Percentiles rank a stretch among this genome's conserved stretches.
phyloP scores from a whole-genome alignment of 2,797 vertebrate genomes.

The Chanos chanos region DNA sequence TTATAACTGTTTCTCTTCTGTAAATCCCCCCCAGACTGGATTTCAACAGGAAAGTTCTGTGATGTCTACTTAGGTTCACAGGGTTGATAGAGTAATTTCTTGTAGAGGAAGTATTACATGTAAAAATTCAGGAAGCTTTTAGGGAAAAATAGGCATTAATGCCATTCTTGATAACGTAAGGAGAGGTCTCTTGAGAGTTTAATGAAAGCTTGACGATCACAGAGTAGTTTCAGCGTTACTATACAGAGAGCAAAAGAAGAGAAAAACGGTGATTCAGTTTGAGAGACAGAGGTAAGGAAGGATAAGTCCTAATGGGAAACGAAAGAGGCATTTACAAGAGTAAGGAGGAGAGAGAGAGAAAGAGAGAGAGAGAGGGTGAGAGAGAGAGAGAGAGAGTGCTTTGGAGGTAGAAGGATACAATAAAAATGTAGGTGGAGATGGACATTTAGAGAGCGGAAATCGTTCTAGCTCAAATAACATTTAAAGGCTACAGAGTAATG shows the following conservation, averaged over 20 bases:
- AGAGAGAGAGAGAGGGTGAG: not conserved
- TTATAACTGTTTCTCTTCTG: constrained; percentile 1
- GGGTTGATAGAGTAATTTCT: not conserved
- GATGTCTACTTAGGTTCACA: constrained; percentile 1
- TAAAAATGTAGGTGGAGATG: constrained; percentile 25
- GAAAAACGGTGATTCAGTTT: not conserved
- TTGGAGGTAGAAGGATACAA: constrained; percentile 35
- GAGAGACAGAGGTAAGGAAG: not conserved
- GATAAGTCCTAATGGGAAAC: too few species aligned
- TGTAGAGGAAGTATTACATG: constrained; percentile 6
- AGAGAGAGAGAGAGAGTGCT: too few species aligned
- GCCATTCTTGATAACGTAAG: not conserved
- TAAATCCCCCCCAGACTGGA: constrained; percentile 11
- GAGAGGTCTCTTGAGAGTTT: constrained; percentile 10
- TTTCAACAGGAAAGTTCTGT: not conserved
- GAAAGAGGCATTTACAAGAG: not conserved
- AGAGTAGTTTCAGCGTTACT: not conserved
- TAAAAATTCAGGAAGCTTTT: constrained; percentile 4
- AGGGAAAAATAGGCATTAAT: not conserved
- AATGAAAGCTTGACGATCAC: constrained; percentile 10
- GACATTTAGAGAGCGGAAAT: constrained; percentile 30
- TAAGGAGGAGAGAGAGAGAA: constrained; percentile 2
- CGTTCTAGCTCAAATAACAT: constrained; percentile 8
- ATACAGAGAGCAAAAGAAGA: not conserved
- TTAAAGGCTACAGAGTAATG: constrained; percentile 42